phyloP scores from a whole-genome alignment of 2,888 invertebrate species.

The Onchidella celtica region DNA sequence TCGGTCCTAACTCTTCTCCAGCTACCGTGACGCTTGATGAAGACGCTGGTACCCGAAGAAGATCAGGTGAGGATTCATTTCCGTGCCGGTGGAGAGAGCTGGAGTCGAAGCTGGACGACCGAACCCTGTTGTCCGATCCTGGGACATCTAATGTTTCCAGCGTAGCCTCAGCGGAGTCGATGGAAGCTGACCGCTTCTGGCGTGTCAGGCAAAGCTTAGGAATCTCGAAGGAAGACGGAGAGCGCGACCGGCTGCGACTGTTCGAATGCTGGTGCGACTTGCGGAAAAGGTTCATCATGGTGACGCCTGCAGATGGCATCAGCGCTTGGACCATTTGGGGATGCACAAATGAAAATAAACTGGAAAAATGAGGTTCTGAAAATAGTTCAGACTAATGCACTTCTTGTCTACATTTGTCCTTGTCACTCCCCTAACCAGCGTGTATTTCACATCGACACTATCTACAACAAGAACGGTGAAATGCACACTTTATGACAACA shows the following conservation, averaged over 20 bases:
- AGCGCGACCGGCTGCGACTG: slow-evolving; percentile 51
- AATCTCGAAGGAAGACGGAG: slow-evolving; percentile 71
- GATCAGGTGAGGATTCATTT: slow-evolving; percentile 46
- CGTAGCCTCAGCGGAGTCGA: slow-evolving; percentile 52
- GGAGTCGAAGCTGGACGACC: slow-evolving; percentile 76
- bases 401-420: no score
- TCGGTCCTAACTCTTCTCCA: background rate
- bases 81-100: slow-evolving; percentile 50
- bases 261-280: slow-evolving; percentile 52
- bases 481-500: no score
- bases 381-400: no score
- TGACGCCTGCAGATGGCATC: background rate
- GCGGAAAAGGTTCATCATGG: slow-evolving; percentile 68
- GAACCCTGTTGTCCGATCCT: slow-evolving; percentile 57
- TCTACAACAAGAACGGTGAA: no score
- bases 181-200: slow-evolving; percentile 61
- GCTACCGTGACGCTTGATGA: background rate
- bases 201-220: slow-evolving; percentile 71
- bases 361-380: no score
- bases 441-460: no score
- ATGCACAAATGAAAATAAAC: no score
- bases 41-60: slow-evolving; percentile 48
- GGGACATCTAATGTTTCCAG: slow-evolving; percentile 65
- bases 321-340: background rate
- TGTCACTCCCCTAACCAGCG: no score